A percentile compares a stretch with the other conserved stretches of the same genome.
Evolutionary conservation across 2,113 vertebrate species (phyloP).

Genomic region (Leucoraja erinaceus): DNA sequence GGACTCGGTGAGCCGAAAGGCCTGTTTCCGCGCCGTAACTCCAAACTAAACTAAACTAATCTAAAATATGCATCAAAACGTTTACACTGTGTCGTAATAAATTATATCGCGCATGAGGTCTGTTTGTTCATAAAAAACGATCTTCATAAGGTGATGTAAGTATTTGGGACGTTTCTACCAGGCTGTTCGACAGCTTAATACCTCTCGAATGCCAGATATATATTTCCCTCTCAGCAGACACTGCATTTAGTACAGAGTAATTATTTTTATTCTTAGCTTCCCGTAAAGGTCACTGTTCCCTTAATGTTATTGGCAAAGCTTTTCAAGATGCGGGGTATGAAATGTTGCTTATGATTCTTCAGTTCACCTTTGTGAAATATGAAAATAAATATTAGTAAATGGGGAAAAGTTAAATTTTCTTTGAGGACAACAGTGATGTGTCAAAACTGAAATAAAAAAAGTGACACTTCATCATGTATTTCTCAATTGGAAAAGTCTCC

Average conservation of each 20-base stretch:
- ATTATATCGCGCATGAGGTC: background rate
- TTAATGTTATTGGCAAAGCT: background rate
- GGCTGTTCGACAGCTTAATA: background rate
- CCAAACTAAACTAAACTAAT: too few species aligned
- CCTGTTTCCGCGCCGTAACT: too few species aligned
- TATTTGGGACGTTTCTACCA: background rate
- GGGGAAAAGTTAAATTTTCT: background rate
- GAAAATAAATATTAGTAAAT: background rate
- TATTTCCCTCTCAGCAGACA: background rate
- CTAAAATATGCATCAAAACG: background rate
- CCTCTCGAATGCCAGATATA: background rate
- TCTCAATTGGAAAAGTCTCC: background rate
- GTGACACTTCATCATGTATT: too few species aligned
- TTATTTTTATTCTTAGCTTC: background rate
- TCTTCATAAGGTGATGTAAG: background rate
- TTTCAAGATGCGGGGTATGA: background rate
- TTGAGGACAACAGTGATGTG: background rate
- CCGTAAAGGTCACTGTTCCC: background rate
- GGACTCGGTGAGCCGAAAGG: too few species aligned
- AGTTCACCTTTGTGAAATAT: background rate
- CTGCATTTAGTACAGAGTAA: background rate
- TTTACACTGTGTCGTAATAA: background rate
- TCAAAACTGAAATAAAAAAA: background rate
- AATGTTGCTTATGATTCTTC: background rate
- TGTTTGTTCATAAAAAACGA: background rate